Conservation (phyloP, 2,113 vertebrate genomes). For the Catharus fuscescens region DNA sequence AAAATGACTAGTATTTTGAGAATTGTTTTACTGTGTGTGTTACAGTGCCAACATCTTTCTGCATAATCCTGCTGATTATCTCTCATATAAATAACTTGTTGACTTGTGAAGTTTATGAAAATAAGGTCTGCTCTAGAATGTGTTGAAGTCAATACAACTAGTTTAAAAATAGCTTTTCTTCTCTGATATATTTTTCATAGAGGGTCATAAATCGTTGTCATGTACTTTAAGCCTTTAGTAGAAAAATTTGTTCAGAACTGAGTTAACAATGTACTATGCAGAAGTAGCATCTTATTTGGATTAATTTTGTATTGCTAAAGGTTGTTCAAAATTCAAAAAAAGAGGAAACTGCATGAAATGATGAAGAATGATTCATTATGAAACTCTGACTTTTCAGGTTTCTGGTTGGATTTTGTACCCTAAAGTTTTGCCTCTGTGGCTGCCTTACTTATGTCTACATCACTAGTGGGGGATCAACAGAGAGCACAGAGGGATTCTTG, state of each 20-base stretch:
- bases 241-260: not conserved
- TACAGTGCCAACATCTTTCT: not conserved
- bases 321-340: not conserved
- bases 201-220: not conserved
- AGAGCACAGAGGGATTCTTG: not conserved
- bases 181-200: not conserved
- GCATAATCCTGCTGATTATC: not conserved
- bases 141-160: not conserved
- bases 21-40: not conserved
- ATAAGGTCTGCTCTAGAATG: not conserved
- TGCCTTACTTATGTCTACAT: not conserved
- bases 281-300: not conserved
- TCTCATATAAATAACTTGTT: constrained; percentile 7
- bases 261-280: not conserved
- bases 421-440: not conserved
- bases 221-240: not conserved
- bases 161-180: not conserved
- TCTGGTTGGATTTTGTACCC: not conserved
- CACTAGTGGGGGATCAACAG: not conserved
- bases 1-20: constrained; percentile 20
- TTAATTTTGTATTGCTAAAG: not conserved
- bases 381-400: not conserved
- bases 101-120: constrained; percentile 19
- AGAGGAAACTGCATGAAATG: fast-evolving
- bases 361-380: not conserved